Conservation (phyloP, 2,888 invertebrate genomes). For the Cosmopolites sordidus region DNA sequence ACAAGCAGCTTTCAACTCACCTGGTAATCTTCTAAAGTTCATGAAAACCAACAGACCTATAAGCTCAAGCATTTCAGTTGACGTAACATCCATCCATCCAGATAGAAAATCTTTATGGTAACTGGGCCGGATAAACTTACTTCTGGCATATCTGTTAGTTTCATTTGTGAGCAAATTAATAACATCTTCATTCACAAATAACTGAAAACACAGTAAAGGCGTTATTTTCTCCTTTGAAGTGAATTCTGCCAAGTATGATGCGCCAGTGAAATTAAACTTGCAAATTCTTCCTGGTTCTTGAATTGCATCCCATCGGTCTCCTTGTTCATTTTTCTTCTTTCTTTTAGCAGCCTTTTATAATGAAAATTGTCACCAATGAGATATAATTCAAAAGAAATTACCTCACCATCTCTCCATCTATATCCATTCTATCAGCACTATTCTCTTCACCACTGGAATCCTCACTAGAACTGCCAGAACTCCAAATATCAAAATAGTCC, state of each 20-base stretch:
- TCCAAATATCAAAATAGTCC: constrained; percentile 16
- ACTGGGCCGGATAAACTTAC: constrained; percentile 15
- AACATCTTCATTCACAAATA: constrained; percentile 21
- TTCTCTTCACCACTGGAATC: constrained; percentile 4
- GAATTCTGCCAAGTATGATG: too few species aligned
- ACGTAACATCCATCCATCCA: constrained; percentile 22
- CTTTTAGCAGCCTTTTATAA: background rate
- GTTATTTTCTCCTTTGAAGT: constrained; percentile 7
- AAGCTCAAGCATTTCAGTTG: constrained; percentile 21
- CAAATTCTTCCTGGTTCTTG: background rate
- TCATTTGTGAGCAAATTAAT: constrained; percentile 19
- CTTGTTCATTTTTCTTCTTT: background rate
- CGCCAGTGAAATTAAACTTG: too few species aligned
- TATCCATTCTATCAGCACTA: background rate
- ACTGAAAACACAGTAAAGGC: constrained; percentile 16
- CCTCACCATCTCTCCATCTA: background rate
- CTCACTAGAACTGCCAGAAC: constrained; percentile 20
- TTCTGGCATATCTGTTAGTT: constrained; percentile 21
- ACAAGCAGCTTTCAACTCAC: constrained; percentile 4
- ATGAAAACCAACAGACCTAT: constrained; percentile 20
- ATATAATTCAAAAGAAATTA: background rate
- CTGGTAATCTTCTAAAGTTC: constrained; percentile 18
- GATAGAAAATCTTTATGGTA: constrained; percentile 21
- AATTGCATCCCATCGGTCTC: constrained; percentile 1
- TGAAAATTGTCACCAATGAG: background rate